Evolutionary conservation across 2,113 vertebrate species (phyloP).

Genomic region (Neolamprologus cancellatus): DNA sequence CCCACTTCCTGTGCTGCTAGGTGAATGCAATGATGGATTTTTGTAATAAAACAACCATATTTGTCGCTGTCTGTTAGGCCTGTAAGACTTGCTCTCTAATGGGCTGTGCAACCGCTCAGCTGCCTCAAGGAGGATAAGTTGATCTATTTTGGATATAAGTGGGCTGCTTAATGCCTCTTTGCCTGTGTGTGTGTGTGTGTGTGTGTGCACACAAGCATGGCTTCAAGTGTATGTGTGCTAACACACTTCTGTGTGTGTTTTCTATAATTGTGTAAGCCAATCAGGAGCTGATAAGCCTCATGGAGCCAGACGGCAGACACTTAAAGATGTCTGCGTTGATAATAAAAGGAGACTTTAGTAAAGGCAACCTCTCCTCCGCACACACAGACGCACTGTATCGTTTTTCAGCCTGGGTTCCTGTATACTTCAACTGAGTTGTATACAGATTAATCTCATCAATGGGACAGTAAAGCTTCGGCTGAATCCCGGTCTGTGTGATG

Average conservation of each 20-base stretch:
- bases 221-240: background rate
- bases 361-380: background rate
- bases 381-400: background rate
- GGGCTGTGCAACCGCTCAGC: background rate
- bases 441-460: slow-evolving; percentile 9
- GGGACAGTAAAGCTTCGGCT: background rate
- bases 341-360: background rate
- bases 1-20: background rate
- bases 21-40: background rate
- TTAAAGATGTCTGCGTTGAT: background rate
- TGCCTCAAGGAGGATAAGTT: slow-evolving; percentile 28
- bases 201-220: background rate
- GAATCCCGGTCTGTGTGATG: slow-evolving; percentile 3
- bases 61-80: background rate
- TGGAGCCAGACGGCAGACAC: background rate
- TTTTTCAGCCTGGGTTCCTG: background rate
- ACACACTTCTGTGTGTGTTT: background rate
- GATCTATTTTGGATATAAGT: slow-evolving; percentile 50
- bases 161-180: slow-evolving; percentile 29
- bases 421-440: background rate
- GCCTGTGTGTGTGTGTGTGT: background rate
- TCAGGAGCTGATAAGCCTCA: background rate
- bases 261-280: background rate
- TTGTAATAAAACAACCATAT: background rate
- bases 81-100: background rate